Evolutionary conservation across 2,888 invertebrate species (phyloP), one percentile per base, ranked within the genome.

Genomic region (Spodoptera exigua): DNA sequence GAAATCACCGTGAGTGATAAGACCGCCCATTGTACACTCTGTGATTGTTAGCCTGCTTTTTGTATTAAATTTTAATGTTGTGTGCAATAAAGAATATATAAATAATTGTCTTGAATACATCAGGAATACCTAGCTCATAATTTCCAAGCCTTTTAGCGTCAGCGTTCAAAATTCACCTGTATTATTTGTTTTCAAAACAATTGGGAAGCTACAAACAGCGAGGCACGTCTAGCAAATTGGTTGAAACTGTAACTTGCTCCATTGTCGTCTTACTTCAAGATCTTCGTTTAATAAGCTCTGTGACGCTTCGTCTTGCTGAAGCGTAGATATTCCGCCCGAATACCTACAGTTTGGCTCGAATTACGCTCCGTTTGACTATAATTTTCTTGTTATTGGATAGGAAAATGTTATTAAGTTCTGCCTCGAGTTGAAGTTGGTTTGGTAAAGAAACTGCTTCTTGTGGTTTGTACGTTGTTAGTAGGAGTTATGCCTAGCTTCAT

Each of bases 211-310:
- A 12, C 21, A 18, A 34, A 18, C 40, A 27, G 40, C 41, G 17
- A 43, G 27, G 17, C 51, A 21, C 46, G 51, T 61, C 55, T 32
- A 69, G 17, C 51, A 70, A 70, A 70, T 71, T 74, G 77, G 55
- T 65, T 72, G 52, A 45, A 64, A 68, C 60, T 74, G 49, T 65
- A 76, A 73, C 66, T 63, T 45, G 45, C 39, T 48, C 54, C 60
- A 73, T 66, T 61, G 61, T 74, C 74, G 57, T 70, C 59, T 65
- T 58, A 62, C 54, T 53, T 51, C 43, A 52, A 62, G 61, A 66
- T 66, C 70, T 70, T 36, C 56, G 48, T 73, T 74, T 74, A 76
- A 76, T 77, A 76, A 74, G 70, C 74, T 58, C 55, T 47, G 61
- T 65, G 61, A 69, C 60, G 48, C 58, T 49, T 35, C 61, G 51